Evolutionary conservation across 2,888 invertebrate genomes (phyloP).

Genomic region (Tridacna gigas): DNA sequence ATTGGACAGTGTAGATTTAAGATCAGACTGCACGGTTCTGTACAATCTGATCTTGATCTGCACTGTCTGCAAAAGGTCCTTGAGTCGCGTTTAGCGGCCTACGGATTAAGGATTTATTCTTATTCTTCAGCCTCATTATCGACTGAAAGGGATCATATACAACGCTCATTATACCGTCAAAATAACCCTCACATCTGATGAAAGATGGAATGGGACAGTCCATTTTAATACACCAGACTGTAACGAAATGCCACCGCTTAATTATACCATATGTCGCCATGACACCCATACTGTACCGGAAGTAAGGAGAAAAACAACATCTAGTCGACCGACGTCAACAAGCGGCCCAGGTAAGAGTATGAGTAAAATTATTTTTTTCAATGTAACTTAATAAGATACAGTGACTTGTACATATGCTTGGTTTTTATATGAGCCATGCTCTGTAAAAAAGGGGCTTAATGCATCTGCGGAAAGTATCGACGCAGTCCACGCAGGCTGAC

Average conservation of each 20-base stretch:
- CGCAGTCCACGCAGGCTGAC: background rate
- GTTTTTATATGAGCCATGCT: no score
- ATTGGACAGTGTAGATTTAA: no score
- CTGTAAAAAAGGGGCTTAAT: no score
- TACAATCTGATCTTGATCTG: no score
- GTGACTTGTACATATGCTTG: no score
- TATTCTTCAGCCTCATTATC: slow-evolving; percentile 49
- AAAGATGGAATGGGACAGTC: slow-evolving; percentile 42
- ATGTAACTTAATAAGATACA: no score
- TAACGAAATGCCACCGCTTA: slow-evolving; percentile 13
- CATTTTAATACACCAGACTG: slow-evolving; percentile 59
- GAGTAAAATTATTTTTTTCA: no score
- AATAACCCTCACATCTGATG: slow-evolving; percentile 43
- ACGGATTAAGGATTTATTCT: no score
- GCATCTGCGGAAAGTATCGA: background rate
- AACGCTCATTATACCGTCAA: slow-evolving; percentile 64
- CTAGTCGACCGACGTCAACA: slow-evolving; percentile 7
- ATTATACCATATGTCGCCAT: slow-evolving; percentile 39
- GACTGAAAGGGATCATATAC: slow-evolving; percentile 50
- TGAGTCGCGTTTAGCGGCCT: no score
- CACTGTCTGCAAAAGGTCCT: no score
- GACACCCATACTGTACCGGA: slow-evolving; percentile 10
- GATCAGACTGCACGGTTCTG: no score
- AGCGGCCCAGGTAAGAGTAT: background rate
- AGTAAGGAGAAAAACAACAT: slow-evolving; percentile 26